These are phyloP conservation scores for Lochmaea capreae DNA, from an alignment of 2,888 invertebrate species.

Conservation along the genomic window DNA sequence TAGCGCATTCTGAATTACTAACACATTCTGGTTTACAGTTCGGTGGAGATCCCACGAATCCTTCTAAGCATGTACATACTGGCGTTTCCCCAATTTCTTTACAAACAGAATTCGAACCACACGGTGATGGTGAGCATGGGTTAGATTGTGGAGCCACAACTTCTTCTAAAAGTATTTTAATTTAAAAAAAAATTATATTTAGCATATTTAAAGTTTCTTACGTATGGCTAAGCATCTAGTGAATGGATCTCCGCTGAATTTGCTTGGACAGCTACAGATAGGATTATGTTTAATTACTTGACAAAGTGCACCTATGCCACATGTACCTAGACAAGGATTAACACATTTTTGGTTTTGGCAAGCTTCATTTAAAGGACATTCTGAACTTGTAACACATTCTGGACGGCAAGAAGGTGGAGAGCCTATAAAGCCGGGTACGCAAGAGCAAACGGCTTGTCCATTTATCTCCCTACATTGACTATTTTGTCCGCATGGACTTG, in stretches of 20 bases:
- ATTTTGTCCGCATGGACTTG: slow-evolving; percentile 77
- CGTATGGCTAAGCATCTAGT: slow-evolving; percentile 64
- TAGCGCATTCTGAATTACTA: slow-evolving; percentile 79
- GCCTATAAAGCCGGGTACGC: slow-evolving; percentile 69
- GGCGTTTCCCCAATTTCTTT: slow-evolving; percentile 74
- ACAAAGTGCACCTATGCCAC: slow-evolving; percentile 79
- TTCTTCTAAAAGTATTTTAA: slow-evolving; percentile 7
- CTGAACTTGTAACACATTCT: slow-evolving; percentile 80
- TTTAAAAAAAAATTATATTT: neutral
- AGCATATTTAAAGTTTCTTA: slow-evolving; percentile 38
- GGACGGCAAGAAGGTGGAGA: slow-evolving; percentile 31
- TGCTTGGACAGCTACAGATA: slow-evolving; percentile 73
- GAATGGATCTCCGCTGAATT: slow-evolving; percentile 78
- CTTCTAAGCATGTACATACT: slow-evolving; percentile 78
- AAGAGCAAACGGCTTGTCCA: slow-evolving; percentile 83
- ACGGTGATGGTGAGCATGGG: slow-evolving; percentile 82
- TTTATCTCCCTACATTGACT: slow-evolving; percentile 81
- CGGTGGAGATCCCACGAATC: slow-evolving; percentile 80
- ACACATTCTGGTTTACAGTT: slow-evolving; percentile 84
- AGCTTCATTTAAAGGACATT: slow-evolving; percentile 81
- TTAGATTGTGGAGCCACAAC: slow-evolving; percentile 55
- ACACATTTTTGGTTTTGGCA: slow-evolving; percentile 73
- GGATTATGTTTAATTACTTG: slow-evolving; percentile 80
- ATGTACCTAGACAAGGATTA: slow-evolving; percentile 77
- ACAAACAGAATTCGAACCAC: slow-evolving; percentile 83